phyloP scores from a whole-genome alignment of 2,888 invertebrate genomes.

The Eristalis intricaria region DNA sequence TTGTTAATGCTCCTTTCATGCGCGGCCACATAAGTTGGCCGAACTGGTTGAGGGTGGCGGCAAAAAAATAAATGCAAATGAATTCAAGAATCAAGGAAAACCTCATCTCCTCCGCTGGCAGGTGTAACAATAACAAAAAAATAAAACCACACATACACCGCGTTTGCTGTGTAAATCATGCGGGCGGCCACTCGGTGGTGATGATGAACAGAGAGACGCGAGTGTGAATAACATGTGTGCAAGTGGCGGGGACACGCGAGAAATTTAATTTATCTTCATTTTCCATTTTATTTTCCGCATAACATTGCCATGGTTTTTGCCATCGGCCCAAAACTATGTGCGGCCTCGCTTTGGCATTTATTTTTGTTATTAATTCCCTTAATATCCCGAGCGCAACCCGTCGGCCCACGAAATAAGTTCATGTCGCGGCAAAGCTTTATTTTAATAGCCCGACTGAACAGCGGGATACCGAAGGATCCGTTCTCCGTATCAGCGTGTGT shows the following conservation, averaged over 20 bases:
- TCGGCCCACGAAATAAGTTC: background rate
- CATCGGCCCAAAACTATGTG: background rate
- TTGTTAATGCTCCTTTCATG: slow-evolving; percentile 15
- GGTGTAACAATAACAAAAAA: background rate
- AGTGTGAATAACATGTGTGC: background rate
- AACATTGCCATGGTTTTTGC: slow-evolving; percentile 16
- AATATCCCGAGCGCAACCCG: background rate
- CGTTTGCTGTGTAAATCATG: slow-evolving; percentile 14
- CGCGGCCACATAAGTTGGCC: background rate
- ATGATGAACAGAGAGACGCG: background rate
- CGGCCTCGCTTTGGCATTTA: slow-evolving; percentile 5
- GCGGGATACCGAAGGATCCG: slow-evolving; percentile 26
- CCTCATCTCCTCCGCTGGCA: background rate
- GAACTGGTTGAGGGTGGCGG: background rate
- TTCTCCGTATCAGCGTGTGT: background rate
- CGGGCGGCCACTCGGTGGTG: too few relatives aligned
- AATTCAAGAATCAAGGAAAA: slow-evolving; percentile 26
- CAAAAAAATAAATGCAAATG: slow-evolving; percentile 28
- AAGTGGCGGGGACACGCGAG: background rate
- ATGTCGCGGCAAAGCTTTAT: slow-evolving; percentile 35
- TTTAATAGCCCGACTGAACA: slow-evolving; percentile 11
- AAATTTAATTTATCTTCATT: slow-evolving; percentile 41
- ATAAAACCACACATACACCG: background rate
- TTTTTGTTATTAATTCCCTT: background rate
- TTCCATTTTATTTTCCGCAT: slow-evolving; percentile 23